Evolutionary conservation across 2,797 vertebrate genomes (phyloP), one percentile per base, ranked within the genome.

Genomic region (Dipus sagitta): DNA sequence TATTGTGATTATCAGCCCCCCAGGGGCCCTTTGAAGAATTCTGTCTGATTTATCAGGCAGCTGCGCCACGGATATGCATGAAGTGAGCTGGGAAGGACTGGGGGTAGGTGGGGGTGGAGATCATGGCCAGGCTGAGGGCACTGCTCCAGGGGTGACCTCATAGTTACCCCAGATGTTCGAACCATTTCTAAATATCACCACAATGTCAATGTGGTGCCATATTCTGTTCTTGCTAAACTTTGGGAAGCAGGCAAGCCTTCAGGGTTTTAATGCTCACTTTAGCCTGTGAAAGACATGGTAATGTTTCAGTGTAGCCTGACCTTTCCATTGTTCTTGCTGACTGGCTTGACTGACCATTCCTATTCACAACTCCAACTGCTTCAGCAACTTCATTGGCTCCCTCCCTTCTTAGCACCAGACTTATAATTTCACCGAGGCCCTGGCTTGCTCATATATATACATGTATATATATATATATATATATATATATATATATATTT

Each of bases 11-110:
- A 96, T 96, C 95, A 92, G 88, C 80, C 90, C 86, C 96, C 88
- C 24, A 90, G 94, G 96, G 86, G 93, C 94, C 88, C 94, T 97
- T 97, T 97, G 97, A 97, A 96, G 97, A 97, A 96, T 97, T 95
- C 95, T 92, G 94, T 97, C 96, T 97, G 96, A 94, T 95, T 97
- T 92, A 93, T 92, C 93, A 95, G 92, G 86, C 96, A 95, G 96
- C 96, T 95, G 96, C 85, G 78, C 96, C 8, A 52, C 81, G 80
- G 88, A 92, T 85, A 91, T 42, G 92, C 94, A 91, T 76, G 93
- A 92, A 92, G 76, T 75, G 88, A 95, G 76, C 78, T 18, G n/a
- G 77, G 88, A 92, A 94, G 76, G 67, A 67, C 13, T 24, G 24
- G 82, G 78, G 82, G 47, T 6, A 13, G 68, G 77, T 24, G n/a